Base-by-base conservation (phyloP, 2,113 vertebrate species). In the Mohoua ochrocephala region DNA sequence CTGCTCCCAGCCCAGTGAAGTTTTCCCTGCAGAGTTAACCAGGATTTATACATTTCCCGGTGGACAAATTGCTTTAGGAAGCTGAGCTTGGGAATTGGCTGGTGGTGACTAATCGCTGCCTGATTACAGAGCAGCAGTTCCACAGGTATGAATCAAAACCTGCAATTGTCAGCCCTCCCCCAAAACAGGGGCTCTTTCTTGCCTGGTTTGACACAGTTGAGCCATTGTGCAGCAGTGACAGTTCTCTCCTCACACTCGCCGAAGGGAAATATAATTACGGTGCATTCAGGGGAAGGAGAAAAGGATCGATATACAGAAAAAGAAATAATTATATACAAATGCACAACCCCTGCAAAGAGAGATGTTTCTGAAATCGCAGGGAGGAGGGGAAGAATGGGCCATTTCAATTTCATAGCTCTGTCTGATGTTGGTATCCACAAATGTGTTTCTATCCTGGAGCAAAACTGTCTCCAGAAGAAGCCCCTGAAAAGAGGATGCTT, bases 101-200 rank as follows among this genome's bases (percentile, higher is more conserved):
- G 87, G 49, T 3, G 3, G 84, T 97, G 97, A 96, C 89, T 97
- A 94, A 97, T 92, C 30, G 5, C 37, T 50, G 70, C 74, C 70
- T 96, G 95, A 96, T 97, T 97, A 85, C 87, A 92, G 86, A 91
- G 93, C 73, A 94, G 91, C 11, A 7, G 76, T 89, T 95, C 74
- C 91, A 87, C 89, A 97, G 97, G 96, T 97, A 85, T 97, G 97
- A 97, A 97, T 96, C 95, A 97, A 95, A 96, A 93, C 89, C 92
- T 10, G 14, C 84, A 95, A 85, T 80, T 96, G 95, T 52, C 92
- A 93, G 83, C 64, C 67, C 53, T 93, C 82, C 78, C 71, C 65
- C 61, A 82, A 95, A 95, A 92, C 88, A 94, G 80, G 57, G 83
- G 26, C 85, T 85, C 79, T 71, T 80, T 96, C 79, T 87, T 87